These are phyloP conservation scores for Delia radicum DNA, from an alignment of 1,140 invertebrate genomes.

Conservation along the genomic window DNA sequence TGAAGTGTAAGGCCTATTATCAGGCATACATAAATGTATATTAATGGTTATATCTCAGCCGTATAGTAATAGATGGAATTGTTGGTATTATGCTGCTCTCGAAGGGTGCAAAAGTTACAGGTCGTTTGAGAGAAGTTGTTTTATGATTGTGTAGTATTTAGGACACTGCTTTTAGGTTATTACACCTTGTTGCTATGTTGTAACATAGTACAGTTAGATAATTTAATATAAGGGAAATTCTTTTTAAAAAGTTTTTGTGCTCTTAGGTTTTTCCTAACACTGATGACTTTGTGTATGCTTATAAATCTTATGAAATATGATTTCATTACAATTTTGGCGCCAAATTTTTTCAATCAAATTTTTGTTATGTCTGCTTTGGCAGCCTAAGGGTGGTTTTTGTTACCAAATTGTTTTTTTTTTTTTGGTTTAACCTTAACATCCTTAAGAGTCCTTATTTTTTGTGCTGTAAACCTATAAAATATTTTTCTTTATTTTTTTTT, in stretches of 20 bases:
- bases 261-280: no score
- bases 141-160: background rate
- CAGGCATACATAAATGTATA: background rate
- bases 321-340: constrained; percentile 6
- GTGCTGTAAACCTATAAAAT: background rate
- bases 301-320: background rate
- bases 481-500: background rate
- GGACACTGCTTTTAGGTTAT: background rate
- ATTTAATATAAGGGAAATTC: background rate
- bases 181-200: constrained; percentile 31
- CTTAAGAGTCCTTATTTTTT: background rate
- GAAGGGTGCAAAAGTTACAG: constrained; percentile 10
- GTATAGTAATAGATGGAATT: background rate
- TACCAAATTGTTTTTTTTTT: background rate
- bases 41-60: background rate
- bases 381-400: constrained; percentile 16
- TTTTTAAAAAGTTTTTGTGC: background rate
- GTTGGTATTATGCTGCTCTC: background rate
- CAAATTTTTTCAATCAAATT: background rate
- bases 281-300: background rate
- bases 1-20: background rate
- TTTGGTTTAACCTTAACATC: background rate
- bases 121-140: background rate
- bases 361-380: background rate
- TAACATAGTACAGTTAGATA: constrained; percentile 48